Evolutionary conservation across 2,888 invertebrate genomes (phyloP).

Genomic region (Zonitis immaculata): DNA sequence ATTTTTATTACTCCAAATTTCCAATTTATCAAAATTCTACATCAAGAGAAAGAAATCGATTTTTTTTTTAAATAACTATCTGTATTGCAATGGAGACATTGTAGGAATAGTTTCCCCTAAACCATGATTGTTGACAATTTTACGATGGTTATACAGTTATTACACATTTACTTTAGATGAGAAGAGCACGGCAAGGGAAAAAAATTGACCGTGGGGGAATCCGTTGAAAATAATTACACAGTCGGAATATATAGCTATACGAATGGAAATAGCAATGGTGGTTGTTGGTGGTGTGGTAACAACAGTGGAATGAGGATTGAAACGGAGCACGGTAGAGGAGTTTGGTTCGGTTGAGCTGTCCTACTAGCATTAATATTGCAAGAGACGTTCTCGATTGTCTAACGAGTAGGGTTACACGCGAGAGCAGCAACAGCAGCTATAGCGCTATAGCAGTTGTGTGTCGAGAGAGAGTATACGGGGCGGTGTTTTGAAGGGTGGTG

Average conservation of each 20-base stretch:
- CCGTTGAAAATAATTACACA: slow-evolving; percentile 26
- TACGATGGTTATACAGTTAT: too few relatives aligned
- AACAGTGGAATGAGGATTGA: slow-evolving; percentile 3
- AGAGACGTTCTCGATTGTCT: slow-evolving; percentile 45
- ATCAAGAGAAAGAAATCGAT: too few relatives aligned
- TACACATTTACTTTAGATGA: slow-evolving; percentile 5
- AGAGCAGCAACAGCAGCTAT: slow-evolving; percentile 32
- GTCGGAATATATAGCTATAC: slow-evolving; percentile 13
- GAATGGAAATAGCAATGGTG: slow-evolving; percentile 19
- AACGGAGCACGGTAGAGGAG: slow-evolving; percentile 9
- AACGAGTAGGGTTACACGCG: slow-evolving; percentile 41
- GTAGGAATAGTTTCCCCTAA: too few relatives aligned
- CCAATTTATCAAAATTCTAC: too few relatives aligned
- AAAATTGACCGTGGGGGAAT: slow-evolving; percentile 26
- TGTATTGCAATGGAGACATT: too few relatives aligned
- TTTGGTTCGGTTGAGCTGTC: slow-evolving; percentile 19
- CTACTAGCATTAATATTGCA: slow-evolving; percentile 44
- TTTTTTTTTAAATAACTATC: neutral
- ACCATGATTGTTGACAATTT: neutral
- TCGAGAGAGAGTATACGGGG: slow-evolving; percentile 22
- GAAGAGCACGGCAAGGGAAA: slow-evolving; percentile 10
- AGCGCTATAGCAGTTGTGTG: slow-evolving; percentile 20
- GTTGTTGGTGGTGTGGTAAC: too few relatives aligned
- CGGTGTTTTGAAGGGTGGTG: slow-evolving; percentile 19
- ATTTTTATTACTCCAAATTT: too few relatives aligned